These are phyloP conservation scores for Melozone crissalis DNA, from an alignment of 2,113 vertebrate species.

Conservation along the genomic window DNA sequence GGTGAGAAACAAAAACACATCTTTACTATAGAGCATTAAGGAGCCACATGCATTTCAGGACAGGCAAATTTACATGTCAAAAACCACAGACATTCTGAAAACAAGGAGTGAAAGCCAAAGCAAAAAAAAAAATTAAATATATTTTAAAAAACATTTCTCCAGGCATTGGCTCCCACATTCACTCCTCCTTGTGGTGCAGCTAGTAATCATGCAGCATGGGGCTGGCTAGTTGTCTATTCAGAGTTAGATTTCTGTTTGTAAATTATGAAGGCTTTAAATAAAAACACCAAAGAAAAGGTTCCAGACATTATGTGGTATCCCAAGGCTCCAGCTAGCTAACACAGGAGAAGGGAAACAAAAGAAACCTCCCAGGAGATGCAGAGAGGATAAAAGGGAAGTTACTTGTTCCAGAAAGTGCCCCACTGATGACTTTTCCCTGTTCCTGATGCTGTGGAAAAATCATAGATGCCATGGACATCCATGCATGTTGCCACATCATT, in stretches of 20 bases:
- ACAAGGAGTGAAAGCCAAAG: background rate
- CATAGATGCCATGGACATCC: fast-evolving
- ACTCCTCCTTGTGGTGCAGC: background rate
- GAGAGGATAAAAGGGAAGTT: background rate
- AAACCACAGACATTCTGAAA: background rate
- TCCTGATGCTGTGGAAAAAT: background rate
- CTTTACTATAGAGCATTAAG: background rate
- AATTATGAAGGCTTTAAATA: background rate
- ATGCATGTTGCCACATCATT: background rate
- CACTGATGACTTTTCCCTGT: background rate
- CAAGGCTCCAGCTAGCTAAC: background rate
- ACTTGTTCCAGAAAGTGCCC: background rate
- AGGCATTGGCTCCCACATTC: background rate
- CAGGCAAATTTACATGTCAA: background rate
- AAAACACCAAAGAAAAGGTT: background rate
- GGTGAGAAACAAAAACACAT: background rate
- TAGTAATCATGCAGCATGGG: background rate
- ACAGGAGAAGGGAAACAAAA: background rate
- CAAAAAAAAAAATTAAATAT: background rate
- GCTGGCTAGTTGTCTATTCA: background rate
- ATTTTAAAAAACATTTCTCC: background rate
- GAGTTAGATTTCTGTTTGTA: background rate
- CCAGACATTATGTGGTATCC: background rate
- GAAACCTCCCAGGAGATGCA: background rate
- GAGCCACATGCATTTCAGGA: background rate